Evolutionary conservation across 1,140 invertebrate genomes (phyloP), one percentile per base, ranked within the genome.

Genomic region (Ips nitidus): DNA sequence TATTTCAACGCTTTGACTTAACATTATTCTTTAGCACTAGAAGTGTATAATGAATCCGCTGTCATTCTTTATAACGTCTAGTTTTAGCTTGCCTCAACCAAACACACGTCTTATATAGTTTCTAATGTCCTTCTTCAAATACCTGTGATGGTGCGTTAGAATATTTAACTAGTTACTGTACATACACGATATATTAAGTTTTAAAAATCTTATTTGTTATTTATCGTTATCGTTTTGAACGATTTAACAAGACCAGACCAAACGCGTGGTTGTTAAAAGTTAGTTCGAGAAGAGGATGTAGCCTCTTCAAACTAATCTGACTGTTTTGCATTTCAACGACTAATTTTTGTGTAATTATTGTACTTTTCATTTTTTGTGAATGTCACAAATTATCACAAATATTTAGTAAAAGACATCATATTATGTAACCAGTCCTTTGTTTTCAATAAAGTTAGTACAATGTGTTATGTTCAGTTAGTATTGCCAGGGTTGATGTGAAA

Each of bases 91-190:
- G 6, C 6, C 45, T 50, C 22, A 50, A 50, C 45, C 45, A 8
- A 62, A 39, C 50, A 59, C 67, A 59, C 52, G 50, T 56, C 67
- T 56, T 69, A 43, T 60, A 6, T 69, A 63, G 50, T 52, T 62
- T 69, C 52, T 69, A 69, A 60, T 69, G 59, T 69, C 67, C 67
- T 72, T 74, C 69, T 65, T 57, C 58, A 60, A 74, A 58, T 52
- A 73, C 75, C 74, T 76, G 75, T 75, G 74, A 75, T 76, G 75
- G 71, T 77, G 74, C 71, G 67, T 73, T 74, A 74, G 71, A 75
- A 70, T 73, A 55, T 36, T 45, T 72, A 69, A 72, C 65, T 62
- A 74, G 69, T 52, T 69, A 72, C 57, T 75, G 71, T 74, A 75
- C 68, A 75, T 75, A 74, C 70, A 71, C 22, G 22, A 22, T 22